phyloP scores from a whole-genome alignment of 2,888 invertebrate species.

The Adineta ricciae region DNA sequence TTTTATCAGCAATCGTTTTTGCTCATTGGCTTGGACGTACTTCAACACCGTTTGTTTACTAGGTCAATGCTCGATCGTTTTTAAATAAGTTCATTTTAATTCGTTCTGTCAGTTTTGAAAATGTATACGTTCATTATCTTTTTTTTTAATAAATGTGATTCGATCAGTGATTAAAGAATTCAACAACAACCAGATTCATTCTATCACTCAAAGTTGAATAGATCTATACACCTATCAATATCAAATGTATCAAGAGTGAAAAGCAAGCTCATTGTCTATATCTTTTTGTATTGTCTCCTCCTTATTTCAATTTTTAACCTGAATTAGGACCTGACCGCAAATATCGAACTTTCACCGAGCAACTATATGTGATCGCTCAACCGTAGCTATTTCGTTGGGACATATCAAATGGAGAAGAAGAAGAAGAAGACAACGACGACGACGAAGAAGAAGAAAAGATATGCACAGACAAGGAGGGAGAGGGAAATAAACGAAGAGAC shows the following conservation, averaged over 20 bases:
- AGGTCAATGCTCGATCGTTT: neutral
- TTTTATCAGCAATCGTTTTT: neutral
- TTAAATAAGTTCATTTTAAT: neutral
- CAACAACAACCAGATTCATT: neutral
- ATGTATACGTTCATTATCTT: neutral
- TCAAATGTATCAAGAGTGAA: neutral
- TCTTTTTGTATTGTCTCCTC: neutral
- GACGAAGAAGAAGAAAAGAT: no score
- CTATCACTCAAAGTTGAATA: neutral
- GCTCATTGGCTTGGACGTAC: neutral
- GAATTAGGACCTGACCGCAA: constrained; percentile 9
- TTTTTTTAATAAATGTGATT: neutral
- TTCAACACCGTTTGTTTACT: neutral
- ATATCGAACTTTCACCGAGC: neutral
- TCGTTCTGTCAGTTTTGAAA: neutral
- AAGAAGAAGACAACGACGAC: neutral
- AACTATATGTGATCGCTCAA: neutral
- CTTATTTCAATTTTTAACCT: neutral
- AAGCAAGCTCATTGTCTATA: neutral
- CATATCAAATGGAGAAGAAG: neutral
- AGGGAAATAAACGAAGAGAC: neutral
- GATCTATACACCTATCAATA: neutral
- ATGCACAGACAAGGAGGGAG: neutral
- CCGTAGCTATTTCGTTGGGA: constrained; percentile 9
- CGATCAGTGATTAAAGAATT: neutral